phyloP scores from a whole-genome alignment of 2,797 vertebrate species.

The Enteromius thamalakanensis region DNA sequence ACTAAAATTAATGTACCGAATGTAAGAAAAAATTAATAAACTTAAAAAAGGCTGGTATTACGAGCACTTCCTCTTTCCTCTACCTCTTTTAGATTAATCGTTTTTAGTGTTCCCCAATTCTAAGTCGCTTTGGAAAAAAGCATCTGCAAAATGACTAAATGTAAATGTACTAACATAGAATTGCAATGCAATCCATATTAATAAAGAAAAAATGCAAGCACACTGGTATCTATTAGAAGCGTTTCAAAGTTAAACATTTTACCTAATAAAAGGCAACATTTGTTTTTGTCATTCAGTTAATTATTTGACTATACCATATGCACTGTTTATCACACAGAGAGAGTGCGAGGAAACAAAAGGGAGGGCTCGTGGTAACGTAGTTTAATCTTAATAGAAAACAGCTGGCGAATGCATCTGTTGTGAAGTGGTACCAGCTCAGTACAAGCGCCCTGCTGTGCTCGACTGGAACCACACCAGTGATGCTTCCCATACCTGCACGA shows the following conservation, averaged over 20 bases:
- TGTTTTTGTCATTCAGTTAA: background rate
- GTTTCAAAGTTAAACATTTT: background rate
- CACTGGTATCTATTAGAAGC: background rate
- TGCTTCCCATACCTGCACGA: conserved; percentile 88
- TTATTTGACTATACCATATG: background rate
- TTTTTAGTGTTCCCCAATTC: too few relatives aligned
- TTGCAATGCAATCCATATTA: background rate
- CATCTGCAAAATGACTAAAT: too few relatives aligned
- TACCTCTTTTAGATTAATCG: too few relatives aligned
- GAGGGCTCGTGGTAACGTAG: conserved; percentile 5
- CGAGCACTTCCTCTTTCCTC: too few relatives aligned
- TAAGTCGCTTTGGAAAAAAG: too few relatives aligned
- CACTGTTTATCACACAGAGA: background rate
- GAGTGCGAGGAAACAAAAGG: background rate
- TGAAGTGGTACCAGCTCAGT: conserved; percentile 33
- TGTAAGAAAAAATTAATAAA: too few relatives aligned
- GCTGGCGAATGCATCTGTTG: conserved; percentile 48
- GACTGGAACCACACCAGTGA: conserved; percentile 14
- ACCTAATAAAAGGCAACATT: background rate
- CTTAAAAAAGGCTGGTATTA: too few relatives aligned
- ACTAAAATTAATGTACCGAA: background rate
- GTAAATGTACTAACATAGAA: background rate
- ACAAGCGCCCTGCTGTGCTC: conserved; percentile 20
- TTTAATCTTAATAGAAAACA: conserved; percentile 43
- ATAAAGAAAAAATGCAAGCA: background rate